These are phyloP conservation scores for Choristoneura rosaceana DNA, from an alignment of 2,888 invertebrate genomes.

Conservation along the genomic window DNA sequence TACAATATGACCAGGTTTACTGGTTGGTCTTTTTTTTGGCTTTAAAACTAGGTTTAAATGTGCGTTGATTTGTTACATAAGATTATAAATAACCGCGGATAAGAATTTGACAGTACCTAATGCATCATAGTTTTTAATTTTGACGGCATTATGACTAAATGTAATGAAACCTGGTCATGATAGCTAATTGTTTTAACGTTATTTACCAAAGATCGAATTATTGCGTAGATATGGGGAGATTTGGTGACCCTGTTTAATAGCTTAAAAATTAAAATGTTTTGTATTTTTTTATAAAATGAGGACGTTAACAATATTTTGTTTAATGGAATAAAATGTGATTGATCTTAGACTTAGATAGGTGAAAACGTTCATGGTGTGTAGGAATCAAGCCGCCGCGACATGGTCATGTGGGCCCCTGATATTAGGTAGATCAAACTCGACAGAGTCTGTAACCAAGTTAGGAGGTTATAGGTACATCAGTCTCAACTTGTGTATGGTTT, in stretches of 20 bases:
- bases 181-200: slow-evolving; percentile 77
- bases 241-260: slow-evolving; percentile 72
- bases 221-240: slow-evolving; percentile 61
- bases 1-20: slow-evolving; percentile 33
- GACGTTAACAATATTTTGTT: slow-evolving; percentile 75
- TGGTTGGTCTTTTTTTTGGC: slow-evolving; percentile 44
- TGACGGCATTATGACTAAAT: slow-evolving; percentile 20
- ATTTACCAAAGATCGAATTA: slow-evolving; percentile 82
- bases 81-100: neutral
- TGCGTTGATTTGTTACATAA: slow-evolving; percentile 20
- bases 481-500: neutral
- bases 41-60: slow-evolving; percentile 46
- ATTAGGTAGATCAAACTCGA: neutral
- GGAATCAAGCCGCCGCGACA: slow-evolving; percentile 46
- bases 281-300: slow-evolving; percentile 81
- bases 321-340: slow-evolving; percentile 77
- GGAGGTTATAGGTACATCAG: neutral
- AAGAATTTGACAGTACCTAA: slow-evolving; percentile 10
- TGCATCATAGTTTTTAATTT: slow-evolving; percentile 14
- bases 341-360: slow-evolving; percentile 76
- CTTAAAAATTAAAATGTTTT: slow-evolving; percentile 79
- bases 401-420: slow-evolving; percentile 21
- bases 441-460: neutral
- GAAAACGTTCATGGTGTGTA: slow-evolving; percentile 57
- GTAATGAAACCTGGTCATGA: slow-evolving; percentile 51